Base-by-base conservation (phyloP, 2,888 invertebrate genomes). In the Sarcophaga variegata region DNA sequence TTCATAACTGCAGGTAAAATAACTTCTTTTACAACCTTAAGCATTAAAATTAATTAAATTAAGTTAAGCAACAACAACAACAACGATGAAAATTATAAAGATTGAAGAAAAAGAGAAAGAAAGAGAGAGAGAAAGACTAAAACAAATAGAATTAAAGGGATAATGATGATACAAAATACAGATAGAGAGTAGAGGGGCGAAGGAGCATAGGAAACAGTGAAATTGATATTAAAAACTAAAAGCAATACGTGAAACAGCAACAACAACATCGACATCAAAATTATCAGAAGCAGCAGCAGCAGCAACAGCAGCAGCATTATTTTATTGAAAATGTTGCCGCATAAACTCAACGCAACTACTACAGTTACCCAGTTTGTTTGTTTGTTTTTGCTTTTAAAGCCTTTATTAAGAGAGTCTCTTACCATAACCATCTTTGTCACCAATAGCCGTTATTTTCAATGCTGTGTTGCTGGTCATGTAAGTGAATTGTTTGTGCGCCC, bases 21-120 rank as follows among this genome's bases (percentile, higher is more conserved):
- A 4, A 66, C 49, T 59, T 37, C 17, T 17, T 45, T 25, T 11
- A 22, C 10, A 22, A 62, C 82, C 76, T 62, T 59, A 75, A 86
- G 49, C 63, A 54, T 54, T 76, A 63, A 80, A 82, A 82, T 86
- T 86, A 86, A 86, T 86, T 86, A 83, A 83, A 76, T 80, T 76
- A 79, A 81, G 75, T 71, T 67, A 83, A 45, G 63, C 76, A 71
- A 59, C 59, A 11, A 59, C 63, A 59, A 60, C 60, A 82, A 66
- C 49, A 27, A 27, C 27, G n/a, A n/a, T n/a, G n/a, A 49, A 62
- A 81, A 54, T 72, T 27, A 66, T 49, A 63, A 74, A 69, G 12
- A 59, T 47, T 74, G 66, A 22, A 72, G 37, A 85, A 54, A 60
- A 5, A 59, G 45, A 72, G 37, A 85, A 54, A 60, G 11, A 67